These are phyloP conservation scores for Octomys mimax DNA, from an alignment of 2,797 vertebrate genomes.

Conservation along the genomic window DNA sequence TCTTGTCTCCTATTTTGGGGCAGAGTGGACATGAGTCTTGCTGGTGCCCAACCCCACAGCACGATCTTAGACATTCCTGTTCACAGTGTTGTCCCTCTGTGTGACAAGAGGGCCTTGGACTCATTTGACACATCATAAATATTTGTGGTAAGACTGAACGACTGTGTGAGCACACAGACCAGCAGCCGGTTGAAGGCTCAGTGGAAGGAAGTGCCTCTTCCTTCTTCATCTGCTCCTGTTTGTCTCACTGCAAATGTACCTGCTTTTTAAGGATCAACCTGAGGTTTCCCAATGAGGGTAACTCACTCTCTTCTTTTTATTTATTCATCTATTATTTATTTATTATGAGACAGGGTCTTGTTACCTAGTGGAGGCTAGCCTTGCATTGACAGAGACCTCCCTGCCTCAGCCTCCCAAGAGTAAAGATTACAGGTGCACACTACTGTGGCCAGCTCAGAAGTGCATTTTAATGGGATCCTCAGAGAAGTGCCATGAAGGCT, in stretches of 20 bases:
- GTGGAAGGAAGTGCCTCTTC: background rate
- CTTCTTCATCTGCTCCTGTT: background rate
- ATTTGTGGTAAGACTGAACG: background rate
- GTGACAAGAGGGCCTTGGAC: background rate
- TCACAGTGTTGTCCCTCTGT: background rate
- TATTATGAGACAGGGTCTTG: background rate
- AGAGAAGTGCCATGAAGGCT: fast-evolving
- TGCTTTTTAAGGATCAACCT: background rate
- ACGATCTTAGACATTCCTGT: background rate
- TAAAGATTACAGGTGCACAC: background rate
- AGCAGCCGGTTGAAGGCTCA: background rate
- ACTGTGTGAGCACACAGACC: background rate
- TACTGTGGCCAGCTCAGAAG: background rate
- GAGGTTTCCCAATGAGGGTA: background rate
- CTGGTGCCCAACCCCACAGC: background rate
- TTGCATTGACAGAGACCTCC: background rate
- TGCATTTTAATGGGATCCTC: background rate
- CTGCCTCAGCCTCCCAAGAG: no score
- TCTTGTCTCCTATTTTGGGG: no score
- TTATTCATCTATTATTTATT: background rate
- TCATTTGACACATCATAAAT: background rate
- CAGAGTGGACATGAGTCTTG: background rate
- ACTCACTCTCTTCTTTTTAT: background rate
- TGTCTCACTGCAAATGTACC: background rate
- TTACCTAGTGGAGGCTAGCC: background rate